Percentiles rank a stretch among this genome's conserved stretches.
Evolutionary conservation across 2,888 invertebrate genomes (phyloP).

Genomic region (Bombylius major): DNA sequence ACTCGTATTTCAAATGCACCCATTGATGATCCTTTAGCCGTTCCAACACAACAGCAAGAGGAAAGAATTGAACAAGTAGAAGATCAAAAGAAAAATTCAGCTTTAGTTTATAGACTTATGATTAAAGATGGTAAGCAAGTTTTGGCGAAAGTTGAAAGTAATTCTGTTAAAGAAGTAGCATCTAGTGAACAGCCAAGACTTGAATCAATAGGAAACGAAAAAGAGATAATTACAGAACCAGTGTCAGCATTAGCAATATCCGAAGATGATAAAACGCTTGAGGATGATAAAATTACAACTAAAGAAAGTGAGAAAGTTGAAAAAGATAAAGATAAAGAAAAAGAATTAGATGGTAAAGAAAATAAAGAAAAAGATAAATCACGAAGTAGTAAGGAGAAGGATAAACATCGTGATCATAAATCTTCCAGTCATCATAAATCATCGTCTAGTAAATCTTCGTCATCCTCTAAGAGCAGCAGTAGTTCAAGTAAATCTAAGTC

Average conservation of each 20-base stretch:
- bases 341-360: conserved; percentile 19
- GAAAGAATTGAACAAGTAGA: neutral
- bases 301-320: conserved; percentile 22
- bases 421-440: conserved; percentile 16
- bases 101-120: conserved; percentile 48
- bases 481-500: conserved; percentile 24
- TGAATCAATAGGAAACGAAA: neutral
- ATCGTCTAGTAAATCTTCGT: conserved; percentile 14
- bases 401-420: conserved; percentile 23
- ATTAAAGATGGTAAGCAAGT: conserved; percentile 62
- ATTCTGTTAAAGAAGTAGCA: conserved; percentile 11
- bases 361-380: conserved; percentile 29
- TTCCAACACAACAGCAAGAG: too few species aligned
- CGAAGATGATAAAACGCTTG: conserved; percentile 1
- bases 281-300: conserved; percentile 17
- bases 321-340: conserved; percentile 24
- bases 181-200: neutral
- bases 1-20: too few species aligned
- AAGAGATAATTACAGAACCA: conserved; percentile 5
- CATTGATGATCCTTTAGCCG: too few species aligned
- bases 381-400: conserved; percentile 35
- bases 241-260: conserved; percentile 17
- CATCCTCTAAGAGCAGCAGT: conserved; percentile 17
- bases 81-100: conserved; percentile 3
- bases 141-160: conserved; percentile 34